Percentiles rank a stretch among this genome's conserved stretches.
Conservation (phyloP, 2,797 vertebrate genomes). For the Jordanella pulchra region DNA sequence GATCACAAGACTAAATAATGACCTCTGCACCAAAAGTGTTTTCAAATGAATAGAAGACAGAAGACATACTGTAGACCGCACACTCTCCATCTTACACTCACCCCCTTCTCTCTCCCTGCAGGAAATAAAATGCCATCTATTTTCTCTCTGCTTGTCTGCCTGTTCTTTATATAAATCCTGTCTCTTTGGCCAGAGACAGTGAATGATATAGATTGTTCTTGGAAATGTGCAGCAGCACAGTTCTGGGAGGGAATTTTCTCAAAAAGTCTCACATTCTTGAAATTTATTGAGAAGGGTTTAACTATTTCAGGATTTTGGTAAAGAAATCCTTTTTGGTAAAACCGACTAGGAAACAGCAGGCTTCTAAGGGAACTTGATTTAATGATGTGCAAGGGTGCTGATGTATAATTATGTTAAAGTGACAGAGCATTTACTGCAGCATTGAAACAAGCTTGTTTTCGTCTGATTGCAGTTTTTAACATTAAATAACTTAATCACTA, state of each 20-base stretch:
- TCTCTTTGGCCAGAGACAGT: slow-evolving; percentile 66
- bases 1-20: slow-evolving; percentile 77
- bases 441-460: slow-evolving; percentile 19
- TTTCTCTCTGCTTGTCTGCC: slow-evolving; percentile 61
- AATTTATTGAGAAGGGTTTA: slow-evolving; percentile 53
- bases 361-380: slow-evolving; percentile 30
- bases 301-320: slow-evolving; percentile 45
- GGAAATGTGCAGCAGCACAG: slow-evolving; percentile 60
- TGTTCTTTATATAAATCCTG: slow-evolving; percentile 71
- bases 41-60: slow-evolving; percentile 55
- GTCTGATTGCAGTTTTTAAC: slow-evolving; percentile 35
- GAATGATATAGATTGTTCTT: slow-evolving; percentile 75
- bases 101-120: slow-evolving; percentile 46
- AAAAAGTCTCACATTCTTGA: slow-evolving; percentile 63
- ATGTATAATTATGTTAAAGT: slow-evolving; percentile 51
- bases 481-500: slow-evolving; percentile 40
- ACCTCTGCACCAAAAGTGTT: slow-evolving; percentile 70
- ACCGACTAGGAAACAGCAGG: slow-evolving; percentile 12
- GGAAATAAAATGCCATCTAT: slow-evolving; percentile 73
- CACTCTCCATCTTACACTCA: slow-evolving; percentile 46
- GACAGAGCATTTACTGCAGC: slow-evolving; percentile 42
- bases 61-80: slow-evolving; percentile 60
- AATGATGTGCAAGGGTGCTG: slow-evolving; percentile 45
- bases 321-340: slow-evolving; percentile 33
- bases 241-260: slow-evolving; percentile 54